These are phyloP conservation scores for Prosopocoilus inquinatus DNA, from an alignment of 2,888 invertebrate species.

Conservation along the genomic window DNA sequence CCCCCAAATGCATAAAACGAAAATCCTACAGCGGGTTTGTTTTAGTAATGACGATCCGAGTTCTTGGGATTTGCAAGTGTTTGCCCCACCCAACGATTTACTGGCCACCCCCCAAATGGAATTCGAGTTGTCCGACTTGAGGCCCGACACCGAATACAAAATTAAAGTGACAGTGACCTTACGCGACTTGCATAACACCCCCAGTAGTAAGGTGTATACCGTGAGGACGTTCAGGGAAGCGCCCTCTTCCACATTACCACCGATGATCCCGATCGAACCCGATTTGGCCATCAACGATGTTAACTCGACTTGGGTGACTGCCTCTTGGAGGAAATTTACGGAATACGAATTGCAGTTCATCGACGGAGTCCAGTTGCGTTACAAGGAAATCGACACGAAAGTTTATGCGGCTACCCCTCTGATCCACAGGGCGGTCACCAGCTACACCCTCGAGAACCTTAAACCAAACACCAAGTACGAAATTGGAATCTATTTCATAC, in stretches of 20 bases:
- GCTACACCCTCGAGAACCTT: constrained; percentile 74
- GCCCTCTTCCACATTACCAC: constrained; percentile 56
- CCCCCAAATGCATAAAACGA: background rate
- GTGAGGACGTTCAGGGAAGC: constrained; percentile 65
- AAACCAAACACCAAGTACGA: constrained; percentile 79
- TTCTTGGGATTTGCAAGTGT: constrained; percentile 80
- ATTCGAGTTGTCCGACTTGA: constrained; percentile 74
- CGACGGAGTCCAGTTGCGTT: constrained; percentile 85
- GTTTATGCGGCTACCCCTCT: constrained; percentile 83
- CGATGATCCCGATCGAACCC: constrained; percentile 68
- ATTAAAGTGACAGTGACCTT: constrained; percentile 78
- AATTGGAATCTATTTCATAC: constrained; percentile 79
- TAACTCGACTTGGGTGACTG: constrained; percentile 74
- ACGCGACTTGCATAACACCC: constrained; percentile 73
- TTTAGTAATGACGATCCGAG: constrained; percentile 59
- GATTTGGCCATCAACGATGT: constrained; percentile 70
- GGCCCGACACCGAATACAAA: constrained; percentile 78
- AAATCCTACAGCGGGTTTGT: constrained; percentile 7
- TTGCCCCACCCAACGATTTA: constrained; percentile 82
- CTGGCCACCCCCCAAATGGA: constrained; percentile 84
- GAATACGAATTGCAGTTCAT: constrained; percentile 80
- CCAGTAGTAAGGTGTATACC: constrained; percentile 73
- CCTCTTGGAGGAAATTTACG: constrained; percentile 79
- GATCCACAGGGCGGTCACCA: constrained; percentile 77
- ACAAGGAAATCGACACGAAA: constrained; percentile 77